These are phyloP conservation scores for Pristis pectinata DNA, from an alignment of 2,797 vertebrate genomes.

Conservation along the genomic window DNA sequence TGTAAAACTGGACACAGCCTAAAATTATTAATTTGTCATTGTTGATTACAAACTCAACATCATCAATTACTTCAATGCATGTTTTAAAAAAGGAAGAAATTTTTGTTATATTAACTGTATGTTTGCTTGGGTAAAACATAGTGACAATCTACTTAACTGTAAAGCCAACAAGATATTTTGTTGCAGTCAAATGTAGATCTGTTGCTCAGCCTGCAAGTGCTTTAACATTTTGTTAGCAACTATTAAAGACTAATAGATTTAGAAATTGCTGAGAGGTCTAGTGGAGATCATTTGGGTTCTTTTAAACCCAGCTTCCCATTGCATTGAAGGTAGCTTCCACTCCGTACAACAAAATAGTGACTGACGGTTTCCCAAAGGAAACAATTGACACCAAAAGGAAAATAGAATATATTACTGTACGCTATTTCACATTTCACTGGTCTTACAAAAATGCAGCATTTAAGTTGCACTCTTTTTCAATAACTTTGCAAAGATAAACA, in stretches of 20 bases:
- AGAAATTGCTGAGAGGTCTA: not conserved
- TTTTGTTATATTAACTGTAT: not conserved
- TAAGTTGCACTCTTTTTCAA: conserved; percentile 36
- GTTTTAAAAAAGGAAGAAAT: not conserved
- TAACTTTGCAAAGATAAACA: not conserved
- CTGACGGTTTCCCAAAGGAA: not conserved
- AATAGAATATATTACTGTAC: not conserved
- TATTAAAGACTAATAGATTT: not conserved
- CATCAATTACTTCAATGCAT: not conserved
- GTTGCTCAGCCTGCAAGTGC: not conserved
- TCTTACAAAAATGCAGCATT: not conserved
- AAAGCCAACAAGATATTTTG: not conserved
- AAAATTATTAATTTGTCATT: not conserved
- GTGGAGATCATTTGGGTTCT: not conserved
- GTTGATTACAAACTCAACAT: not conserved
- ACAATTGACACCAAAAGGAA: not conserved
- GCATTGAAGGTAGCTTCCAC: not conserved
- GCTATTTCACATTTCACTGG: not conserved
- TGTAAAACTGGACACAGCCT: not conserved
- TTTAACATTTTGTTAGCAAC: not conserved
- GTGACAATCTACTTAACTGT: not conserved
- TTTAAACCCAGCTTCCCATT: not conserved
- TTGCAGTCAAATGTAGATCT: not conserved
- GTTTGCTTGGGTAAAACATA: not conserved
- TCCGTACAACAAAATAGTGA: not conserved